Percentiles rank a stretch among this genome's conserved stretches.
These are phyloP conservation scores for Echeneis naucrates DNA, from an alignment of 2,797 vertebrate species.

Conservation along the genomic window DNA sequence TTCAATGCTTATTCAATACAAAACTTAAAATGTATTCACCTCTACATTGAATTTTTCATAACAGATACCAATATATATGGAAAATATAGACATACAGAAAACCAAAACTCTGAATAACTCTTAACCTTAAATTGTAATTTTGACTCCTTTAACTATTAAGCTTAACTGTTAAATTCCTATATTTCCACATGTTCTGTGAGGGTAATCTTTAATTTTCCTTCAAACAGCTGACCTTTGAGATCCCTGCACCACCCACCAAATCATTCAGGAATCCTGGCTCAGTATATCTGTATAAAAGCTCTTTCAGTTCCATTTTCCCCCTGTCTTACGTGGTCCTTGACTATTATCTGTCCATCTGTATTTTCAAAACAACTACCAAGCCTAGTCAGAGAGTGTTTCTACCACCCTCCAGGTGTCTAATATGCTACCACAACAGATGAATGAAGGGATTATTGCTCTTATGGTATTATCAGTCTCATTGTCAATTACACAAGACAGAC, in stretches of 20 bases:
- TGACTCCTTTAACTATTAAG: neutral
- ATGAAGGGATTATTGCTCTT: constrained; percentile 36
- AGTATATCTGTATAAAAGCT: constrained; percentile 32
- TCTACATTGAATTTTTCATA: neutral
- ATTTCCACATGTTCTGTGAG: neutral
- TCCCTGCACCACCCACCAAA: constrained; percentile 36
- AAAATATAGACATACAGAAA: neutral
- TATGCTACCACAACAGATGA: constrained; percentile 45
- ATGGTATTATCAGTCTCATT: constrained; percentile 19
- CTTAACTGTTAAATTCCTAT: neutral
- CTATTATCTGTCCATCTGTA: constrained; percentile 4
- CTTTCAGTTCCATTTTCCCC: constrained; percentile 32
- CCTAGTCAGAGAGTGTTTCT: constrained; percentile 6
- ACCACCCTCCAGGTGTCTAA: constrained; percentile 37
- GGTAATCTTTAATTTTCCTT: constrained; percentile 17
- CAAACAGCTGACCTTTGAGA: constrained; percentile 43
- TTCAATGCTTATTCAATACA: neutral
- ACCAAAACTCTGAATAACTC: neutral
- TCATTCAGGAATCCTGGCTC: constrained; percentile 37
- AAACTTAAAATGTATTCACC: neutral
- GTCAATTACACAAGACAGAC: constrained; percentile 33
- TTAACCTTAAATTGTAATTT: neutral
- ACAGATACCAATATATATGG: neutral
- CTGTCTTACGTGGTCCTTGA: constrained; percentile 17
- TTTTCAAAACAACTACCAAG: constrained; percentile 20